A percentile compares a stretch with the other conserved stretches of the same genome.
Conservation (phyloP, 1,140 invertebrate species). For the Meloidogyne hapla region DNA sequence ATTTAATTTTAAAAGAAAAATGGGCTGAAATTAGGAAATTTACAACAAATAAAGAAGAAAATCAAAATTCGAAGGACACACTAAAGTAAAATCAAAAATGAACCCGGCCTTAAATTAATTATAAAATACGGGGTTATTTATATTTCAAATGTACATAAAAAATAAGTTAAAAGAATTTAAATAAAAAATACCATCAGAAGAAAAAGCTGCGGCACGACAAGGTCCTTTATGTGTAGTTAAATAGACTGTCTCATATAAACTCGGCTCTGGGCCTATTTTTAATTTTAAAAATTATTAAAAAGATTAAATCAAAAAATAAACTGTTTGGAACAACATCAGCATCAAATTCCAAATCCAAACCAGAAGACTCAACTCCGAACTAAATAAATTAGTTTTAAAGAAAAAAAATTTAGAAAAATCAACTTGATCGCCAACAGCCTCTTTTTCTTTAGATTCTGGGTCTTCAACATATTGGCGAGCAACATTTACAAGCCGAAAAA, state of each 20-base stretch:
- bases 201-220: constrained; percentile 90
- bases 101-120: too few species aligned
- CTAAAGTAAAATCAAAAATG: too few species aligned
- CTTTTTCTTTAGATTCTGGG: constrained; percentile 52
- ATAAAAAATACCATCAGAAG: constrained; percentile 73
- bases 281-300: not conserved
- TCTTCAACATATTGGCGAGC: constrained; percentile 81
- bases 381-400: constrained; percentile 52
- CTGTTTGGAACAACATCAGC: constrained; percentile 77
- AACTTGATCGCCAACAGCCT: constrained; percentile 26
- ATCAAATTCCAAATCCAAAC: constrained; percentile 86
- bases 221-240: constrained; percentile 96
- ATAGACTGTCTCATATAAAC: constrained; percentile 92
- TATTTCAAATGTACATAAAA: too few species aligned
- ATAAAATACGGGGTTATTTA: too few species aligned
- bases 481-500: constrained; percentile 80
- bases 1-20: too few species aligned
- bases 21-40: too few species aligned
- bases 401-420: not conserved
- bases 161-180: not conserved
- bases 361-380: constrained; percentile 66
- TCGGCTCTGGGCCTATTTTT: constrained; percentile 21
- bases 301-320: constrained; percentile 78
- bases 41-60: too few species aligned
- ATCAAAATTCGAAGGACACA: too few species aligned